These are phyloP conservation scores for Mellilla xanthometata DNA, from an alignment of 2,888 invertebrate genomes.

Conservation along the genomic window DNA sequence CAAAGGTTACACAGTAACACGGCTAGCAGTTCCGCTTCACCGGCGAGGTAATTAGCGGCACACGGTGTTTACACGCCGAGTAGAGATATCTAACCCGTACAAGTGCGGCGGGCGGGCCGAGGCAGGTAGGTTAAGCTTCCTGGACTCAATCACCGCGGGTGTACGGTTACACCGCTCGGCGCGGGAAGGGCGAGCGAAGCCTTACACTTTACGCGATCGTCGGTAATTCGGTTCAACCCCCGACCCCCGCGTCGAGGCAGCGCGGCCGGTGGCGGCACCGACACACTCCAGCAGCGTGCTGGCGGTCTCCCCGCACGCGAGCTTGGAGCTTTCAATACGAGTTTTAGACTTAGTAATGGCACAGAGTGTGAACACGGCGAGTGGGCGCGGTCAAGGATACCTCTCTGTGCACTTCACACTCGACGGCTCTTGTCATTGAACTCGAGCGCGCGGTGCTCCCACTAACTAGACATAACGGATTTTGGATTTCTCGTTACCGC, in stretches of 20 bases:
- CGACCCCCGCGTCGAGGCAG: conserved; percentile 3
- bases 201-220: conserved; percentile 6
- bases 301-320: conserved; percentile 2
- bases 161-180: conserved; percentile 9
- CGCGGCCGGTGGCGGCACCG: conserved; percentile 7
- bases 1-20: background rate
- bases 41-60: background rate
- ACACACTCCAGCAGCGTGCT: background rate
- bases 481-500: too few relatives aligned
- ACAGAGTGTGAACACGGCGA: background rate
- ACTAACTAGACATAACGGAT: too few relatives aligned
- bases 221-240: conserved; percentile 9
- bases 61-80: background rate
- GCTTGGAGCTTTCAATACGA: conserved; percentile 9
- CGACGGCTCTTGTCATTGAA: background rate
- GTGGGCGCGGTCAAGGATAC: background rate
- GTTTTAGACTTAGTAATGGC: background rate
- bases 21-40: too few relatives aligned
- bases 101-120: conserved; percentile 13
- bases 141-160: conserved; percentile 20
- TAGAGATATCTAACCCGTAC: conserved; percentile 11
- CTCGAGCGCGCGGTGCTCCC: background rate
- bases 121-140: conserved; percentile 19
- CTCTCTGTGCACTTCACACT: conserved; percentile 1
- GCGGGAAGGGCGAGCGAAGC: conserved; percentile 7